Base-by-base conservation (phyloP, 2,888 invertebrate species). In the Caenorhabditis uteleia region DNA sequence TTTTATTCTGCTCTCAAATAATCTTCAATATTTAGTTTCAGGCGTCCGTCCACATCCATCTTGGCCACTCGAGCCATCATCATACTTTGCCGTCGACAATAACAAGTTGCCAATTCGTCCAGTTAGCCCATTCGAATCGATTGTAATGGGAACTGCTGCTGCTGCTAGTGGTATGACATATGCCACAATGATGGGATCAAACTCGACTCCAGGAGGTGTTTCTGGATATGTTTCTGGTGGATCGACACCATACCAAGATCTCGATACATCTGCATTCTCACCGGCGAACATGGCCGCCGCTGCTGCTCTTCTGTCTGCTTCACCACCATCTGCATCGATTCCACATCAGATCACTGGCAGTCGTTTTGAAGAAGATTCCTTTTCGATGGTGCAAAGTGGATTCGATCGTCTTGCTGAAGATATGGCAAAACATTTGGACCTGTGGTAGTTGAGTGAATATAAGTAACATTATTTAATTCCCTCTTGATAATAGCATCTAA, bases 361-460 rank as follows among this genome's bases (percentile, higher is more conserved):
- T 33, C 36, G 23, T 49, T 54, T 46, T 3, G 64, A 64, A 16
- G 66, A 67, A 12, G 59, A 57, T 34, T 34, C 51, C 4, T 40
- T 57, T 43, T 50, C 60, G 10, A 44, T 55, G 23, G 54, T 53
- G 27, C 54, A 58, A 31, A 46, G 42, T 10, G 67, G 70, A 29
- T 64, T 72, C 47, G 74, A 74, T 31, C 67, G 70, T 59, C 58
- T 74, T 36, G 72, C 72, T 10, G 66, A 72, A 49, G 74, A 74
- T 36, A 58, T 74, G 60, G 70, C 74, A 27, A 70, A 68, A 43
- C 68, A 74, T 49, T 57, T 74, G n/a, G 71, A 69, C n/a, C 42
- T 67, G 39, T 71, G 71, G 71, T 70, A 45, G 57, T 27, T 18
- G 45, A 45, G n/a, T 47, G 31, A 44, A 12, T 36, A 16, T 43